A percentile compares a stretch with the other conserved stretches of the same genome.
Evolutionary conservation across 2,797 vertebrate species (phyloP).

Genomic region (Hylomyscus alleni): DNA sequence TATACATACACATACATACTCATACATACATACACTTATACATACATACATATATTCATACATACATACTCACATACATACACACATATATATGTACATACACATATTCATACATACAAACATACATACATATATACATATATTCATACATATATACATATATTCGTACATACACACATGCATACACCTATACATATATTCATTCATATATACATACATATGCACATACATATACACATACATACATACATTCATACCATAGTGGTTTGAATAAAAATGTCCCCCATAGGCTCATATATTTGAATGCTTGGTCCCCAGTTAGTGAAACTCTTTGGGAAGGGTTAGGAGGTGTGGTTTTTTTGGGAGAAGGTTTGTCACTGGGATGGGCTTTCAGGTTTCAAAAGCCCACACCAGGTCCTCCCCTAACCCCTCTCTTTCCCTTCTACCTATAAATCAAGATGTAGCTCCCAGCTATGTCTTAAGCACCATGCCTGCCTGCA

Average conservation of each 20-base stretch:
- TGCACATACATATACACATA: fast-evolving
- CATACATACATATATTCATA: not conserved
- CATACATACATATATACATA: no score
- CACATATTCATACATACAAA: not conserved
- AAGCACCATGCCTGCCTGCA: not conserved
- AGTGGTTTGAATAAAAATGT: not conserved
- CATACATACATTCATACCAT: not conserved
- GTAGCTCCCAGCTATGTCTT: not conserved
- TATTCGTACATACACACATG: no score
- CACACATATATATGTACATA: fast-evolving
- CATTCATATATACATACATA: no score
- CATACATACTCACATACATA: no score
- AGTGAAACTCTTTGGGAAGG: not conserved
- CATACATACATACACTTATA: not conserved
- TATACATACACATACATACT: no score
- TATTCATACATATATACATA: not conserved
- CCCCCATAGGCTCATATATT: not conserved
- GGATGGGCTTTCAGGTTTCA: not conserved
- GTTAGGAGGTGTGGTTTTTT: not conserved
- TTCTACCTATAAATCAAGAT: not conserved
- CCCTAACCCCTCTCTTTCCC: not conserved
- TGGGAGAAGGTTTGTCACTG: not conserved
- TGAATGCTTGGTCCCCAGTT: not conserved
- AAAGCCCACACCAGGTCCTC: not conserved
- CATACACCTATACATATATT: not conserved